phyloP scores from a whole-genome alignment of 2,113 vertebrate genomes.

The Carassius carassius region DNA sequence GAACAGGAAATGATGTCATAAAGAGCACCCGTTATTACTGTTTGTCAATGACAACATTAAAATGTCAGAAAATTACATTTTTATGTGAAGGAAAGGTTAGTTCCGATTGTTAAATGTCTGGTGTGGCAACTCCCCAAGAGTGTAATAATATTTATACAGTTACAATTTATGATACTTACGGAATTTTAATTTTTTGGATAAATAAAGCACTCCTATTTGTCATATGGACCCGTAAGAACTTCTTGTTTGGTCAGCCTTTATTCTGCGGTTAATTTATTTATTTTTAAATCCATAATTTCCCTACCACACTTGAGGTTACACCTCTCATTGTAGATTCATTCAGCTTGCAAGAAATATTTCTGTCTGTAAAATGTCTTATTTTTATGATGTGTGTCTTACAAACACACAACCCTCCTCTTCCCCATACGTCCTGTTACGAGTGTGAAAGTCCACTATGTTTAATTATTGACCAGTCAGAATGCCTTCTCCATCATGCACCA shows the following conservation, averaged over 20 bases:
- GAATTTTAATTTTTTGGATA: neutral
- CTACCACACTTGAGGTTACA: neutral
- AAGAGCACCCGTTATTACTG: neutral
- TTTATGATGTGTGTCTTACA: neutral
- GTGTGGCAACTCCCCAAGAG: neutral
- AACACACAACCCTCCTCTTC: conserved; percentile 62
- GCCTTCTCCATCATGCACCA: neutral
- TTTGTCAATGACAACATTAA: neutral
- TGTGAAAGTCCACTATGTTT: conserved; percentile 80
- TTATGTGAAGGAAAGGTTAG: neutral
- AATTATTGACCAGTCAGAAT: conserved; percentile 73
- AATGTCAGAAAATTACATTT: neutral
- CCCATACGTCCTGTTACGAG: conserved; percentile 61
- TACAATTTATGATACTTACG: neutral
- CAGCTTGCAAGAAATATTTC: neutral
- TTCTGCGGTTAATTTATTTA: too few relatives aligned
- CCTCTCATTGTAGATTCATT: neutral
- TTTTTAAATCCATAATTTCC: too few relatives aligned
- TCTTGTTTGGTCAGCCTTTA: neutral
- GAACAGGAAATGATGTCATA: too few relatives aligned
- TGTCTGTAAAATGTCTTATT: neutral
- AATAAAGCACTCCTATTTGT: neutral
- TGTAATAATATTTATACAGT: neutral
- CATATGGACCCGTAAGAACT: neutral
- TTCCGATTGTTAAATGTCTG: neutral